Evolutionary conservation across 2,888 invertebrate species (phyloP).

Genomic region (Aphrophora alni): DNA sequence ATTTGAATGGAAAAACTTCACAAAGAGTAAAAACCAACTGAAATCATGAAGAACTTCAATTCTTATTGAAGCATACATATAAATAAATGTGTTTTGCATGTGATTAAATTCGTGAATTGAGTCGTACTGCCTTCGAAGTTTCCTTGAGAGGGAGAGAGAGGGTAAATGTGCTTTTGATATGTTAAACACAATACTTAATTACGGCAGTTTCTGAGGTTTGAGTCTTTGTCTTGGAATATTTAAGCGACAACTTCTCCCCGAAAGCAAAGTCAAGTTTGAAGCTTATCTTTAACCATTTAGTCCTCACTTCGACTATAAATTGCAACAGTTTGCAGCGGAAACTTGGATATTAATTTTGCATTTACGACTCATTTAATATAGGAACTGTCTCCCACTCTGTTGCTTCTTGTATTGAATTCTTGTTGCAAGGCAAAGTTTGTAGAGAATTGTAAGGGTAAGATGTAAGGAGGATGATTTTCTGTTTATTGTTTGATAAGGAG

Average conservation of each 20-base stretch:
- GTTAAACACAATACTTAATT: slow-evolving; percentile 9
- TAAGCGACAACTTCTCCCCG: too few species aligned
- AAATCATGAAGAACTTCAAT: not conserved
- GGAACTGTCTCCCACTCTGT: not conserved
- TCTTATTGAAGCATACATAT: not conserved
- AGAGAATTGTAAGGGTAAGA: too few species aligned
- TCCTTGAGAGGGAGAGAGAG: too few species aligned
- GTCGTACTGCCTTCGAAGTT: not conserved
- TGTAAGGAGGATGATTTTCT: not conserved
- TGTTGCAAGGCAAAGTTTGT: not conserved
- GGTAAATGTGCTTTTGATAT: not conserved
- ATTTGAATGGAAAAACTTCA: not conserved
- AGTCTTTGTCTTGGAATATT: not conserved
- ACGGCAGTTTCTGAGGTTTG: not conserved
- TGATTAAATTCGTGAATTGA: not conserved
- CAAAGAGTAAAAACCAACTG: not conserved
- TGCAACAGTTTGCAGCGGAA: not conserved
- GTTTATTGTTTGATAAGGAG: not conserved
- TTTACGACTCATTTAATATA: not conserved
- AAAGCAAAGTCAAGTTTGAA: not conserved
- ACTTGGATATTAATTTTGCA: not conserved
- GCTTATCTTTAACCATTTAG: not conserved
- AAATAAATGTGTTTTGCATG: not conserved
- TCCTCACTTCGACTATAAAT: not conserved
- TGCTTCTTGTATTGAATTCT: not conserved